Conservation (phyloP, 2,113 vertebrate species). For the Xyrauchen texanus region DNA sequence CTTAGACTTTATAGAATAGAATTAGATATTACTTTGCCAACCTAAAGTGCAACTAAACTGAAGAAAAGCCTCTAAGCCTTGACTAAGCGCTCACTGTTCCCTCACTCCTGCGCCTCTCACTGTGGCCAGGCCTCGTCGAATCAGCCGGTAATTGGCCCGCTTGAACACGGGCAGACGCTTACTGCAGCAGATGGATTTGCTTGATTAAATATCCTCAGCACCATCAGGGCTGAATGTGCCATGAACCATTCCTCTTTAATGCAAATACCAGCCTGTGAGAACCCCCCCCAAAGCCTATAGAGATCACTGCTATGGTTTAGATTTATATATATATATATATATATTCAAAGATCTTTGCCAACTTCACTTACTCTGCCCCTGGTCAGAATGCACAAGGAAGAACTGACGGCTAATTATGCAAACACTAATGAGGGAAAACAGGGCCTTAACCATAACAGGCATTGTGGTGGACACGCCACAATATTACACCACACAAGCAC, state of each 20-base stretch:
- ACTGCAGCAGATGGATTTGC: constrained; percentile 33
- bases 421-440: neutral
- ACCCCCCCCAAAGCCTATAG: neutral
- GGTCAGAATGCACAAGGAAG: neutral
- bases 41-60: constrained; percentile 5
- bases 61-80: constrained; percentile 21
- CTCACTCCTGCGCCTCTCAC: neutral
- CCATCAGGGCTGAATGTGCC: constrained; percentile 29
- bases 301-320: neutral
- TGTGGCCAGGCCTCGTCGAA: constrained; percentile 33
- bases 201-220: constrained; percentile 50
- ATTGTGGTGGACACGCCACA: no score
- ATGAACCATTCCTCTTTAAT: constrained; percentile 5
- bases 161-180: constrained; percentile 21
- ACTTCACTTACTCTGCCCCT: neutral
- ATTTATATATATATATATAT: neutral
- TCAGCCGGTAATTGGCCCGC: constrained; percentile 47
- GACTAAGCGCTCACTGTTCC: constrained; percentile 7
- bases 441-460: neutral
- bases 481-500: no score
- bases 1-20: constrained; percentile 26
- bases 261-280: neutral
- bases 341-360: neutral
- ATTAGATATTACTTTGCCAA: constrained; percentile 23
- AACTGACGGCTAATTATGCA: neutral